phyloP scores from a whole-genome alignment of 2,888 invertebrate species.

The Callinectes sapidus region DNA sequence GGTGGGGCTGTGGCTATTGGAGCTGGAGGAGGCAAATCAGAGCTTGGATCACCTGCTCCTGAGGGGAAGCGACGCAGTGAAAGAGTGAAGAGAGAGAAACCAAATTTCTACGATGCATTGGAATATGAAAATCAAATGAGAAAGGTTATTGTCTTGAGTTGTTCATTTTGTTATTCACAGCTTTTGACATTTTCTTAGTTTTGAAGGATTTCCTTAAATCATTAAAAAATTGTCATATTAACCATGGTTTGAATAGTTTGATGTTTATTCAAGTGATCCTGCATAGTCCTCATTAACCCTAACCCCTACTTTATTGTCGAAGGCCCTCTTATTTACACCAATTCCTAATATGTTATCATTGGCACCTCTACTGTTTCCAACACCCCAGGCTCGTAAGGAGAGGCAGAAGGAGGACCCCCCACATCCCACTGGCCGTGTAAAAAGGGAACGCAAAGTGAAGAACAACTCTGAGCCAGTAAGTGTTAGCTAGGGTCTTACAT shows the following conservation, averaged over 20 bases:
- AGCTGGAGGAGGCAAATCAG: slow-evolving; percentile 53
- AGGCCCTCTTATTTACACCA: not conserved
- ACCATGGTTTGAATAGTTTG: not conserved
- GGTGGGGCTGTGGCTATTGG: slow-evolving; percentile 58
- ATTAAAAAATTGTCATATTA: not conserved
- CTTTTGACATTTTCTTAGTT: not conserved
- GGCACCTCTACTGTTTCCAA: not conserved
- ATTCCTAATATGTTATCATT: not conserved
- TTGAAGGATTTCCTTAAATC: not conserved
- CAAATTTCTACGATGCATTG: slow-evolving; percentile 88
- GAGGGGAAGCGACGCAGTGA: slow-evolving; percentile 81
- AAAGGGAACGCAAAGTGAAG: slow-evolving; percentile 69
- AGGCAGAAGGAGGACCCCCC: slow-evolving; percentile 72
- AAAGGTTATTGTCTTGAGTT: slow-evolving; percentile 78
- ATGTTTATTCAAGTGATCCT: not conserved
- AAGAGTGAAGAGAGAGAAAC: slow-evolving; percentile 85
- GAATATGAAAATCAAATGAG: slow-evolving; percentile 87
- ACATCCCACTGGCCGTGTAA: slow-evolving; percentile 65
- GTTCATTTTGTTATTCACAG: not conserved
- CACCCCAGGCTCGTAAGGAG: slow-evolving; percentile 64
- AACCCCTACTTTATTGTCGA: not conserved
- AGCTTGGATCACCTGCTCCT: slow-evolving; percentile 74
- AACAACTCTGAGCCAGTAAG: slow-evolving; percentile 69
- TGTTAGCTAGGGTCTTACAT: not conserved
- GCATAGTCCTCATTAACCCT: not conserved